Evolutionary conservation across 2,888 invertebrate genomes (phyloP), one percentile per base, ranked within the genome.

Genomic region (Drosophila yooni): DNA sequence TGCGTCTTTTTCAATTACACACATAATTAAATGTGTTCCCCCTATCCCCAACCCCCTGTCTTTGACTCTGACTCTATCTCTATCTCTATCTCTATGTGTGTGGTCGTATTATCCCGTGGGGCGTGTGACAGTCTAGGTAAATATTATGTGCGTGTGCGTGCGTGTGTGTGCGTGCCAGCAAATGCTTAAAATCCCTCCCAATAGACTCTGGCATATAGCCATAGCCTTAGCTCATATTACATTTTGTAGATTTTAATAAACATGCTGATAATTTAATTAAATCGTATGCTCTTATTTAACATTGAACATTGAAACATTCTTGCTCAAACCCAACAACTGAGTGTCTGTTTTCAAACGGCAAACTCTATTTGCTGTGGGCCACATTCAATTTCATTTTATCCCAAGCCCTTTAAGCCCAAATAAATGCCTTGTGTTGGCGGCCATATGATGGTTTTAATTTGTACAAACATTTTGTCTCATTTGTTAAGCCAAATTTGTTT

Each of bases 201-300:
- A 82, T 83, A 76, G 70, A 79, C 76, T 68, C 50, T 38, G 52
- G 36, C 50, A 34, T 18, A 46, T n/a, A 25, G 48, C 25, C 25
- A 46, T n/a, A 25, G 48, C 25, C 51, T 43, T 38, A 38, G 69
- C 68, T 73, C 80, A 72, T 66, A 77, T 72, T 74, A 71, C 84
- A 86, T 84, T 83, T 79, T 82, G 79, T 79, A 82, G 77, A 85
- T 80, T 89, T 85, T 88, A 88, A 88, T 88, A 89, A 89, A 88
- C 87, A 85, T 77, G 81, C 73, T 72, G 79, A 89, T 85, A 88
- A 88, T 88, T 88, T 88, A 88, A 89, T 88, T 88, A 85, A 88
- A 87, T 89, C 84, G 82, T 59, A 74, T 69, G 81, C 83, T 76
- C 77, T 88, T 85, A 83, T 85, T 88, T 65, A 77, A 77, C 82